A percentile compares a stretch with the other conserved stretches of the same genome.
Conservation (phyloP, 1,140 invertebrate genomes). For the Trachelipus rathkii region DNA sequence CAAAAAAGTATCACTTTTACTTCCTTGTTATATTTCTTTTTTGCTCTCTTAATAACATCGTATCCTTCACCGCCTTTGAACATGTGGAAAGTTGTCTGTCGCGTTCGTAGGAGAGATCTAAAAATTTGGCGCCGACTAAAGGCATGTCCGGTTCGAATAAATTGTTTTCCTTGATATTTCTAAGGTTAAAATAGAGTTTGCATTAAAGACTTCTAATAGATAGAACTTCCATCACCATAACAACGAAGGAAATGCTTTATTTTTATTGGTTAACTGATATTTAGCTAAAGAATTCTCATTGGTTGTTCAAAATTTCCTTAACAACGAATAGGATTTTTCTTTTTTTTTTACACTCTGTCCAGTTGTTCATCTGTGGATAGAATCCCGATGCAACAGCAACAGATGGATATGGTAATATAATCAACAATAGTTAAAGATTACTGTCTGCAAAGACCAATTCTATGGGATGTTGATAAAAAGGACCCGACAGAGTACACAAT, state of each 20-base stretch:
- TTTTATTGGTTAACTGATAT: not conserved
- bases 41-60: too few relatives aligned
- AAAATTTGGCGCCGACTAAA: not conserved
- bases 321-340: not conserved
- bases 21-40: too few relatives aligned
- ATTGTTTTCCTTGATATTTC: not conserved
- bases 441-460: not conserved
- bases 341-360: too few relatives aligned
- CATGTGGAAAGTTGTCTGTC: conserved; percentile 5
- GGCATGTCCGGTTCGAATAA: conserved; percentile 5
- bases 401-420: not conserved
- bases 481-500: too few relatives aligned
- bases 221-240: not conserved
- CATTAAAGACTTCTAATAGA: not conserved
- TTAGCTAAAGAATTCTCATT: not conserved
- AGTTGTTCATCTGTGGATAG: not conserved
- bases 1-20: too few relatives aligned
- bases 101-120: not conserved
- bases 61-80: not conserved
- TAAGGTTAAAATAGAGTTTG: not conserved
- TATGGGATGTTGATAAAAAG: not conserved
- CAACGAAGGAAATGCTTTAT: not conserved
- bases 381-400: not conserved
- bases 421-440: not conserved
- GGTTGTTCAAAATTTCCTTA: not conserved